These are phyloP conservation scores for Heptranchias perlo DNA, from an alignment of 2,113 vertebrate species.

Conservation along the genomic window DNA sequence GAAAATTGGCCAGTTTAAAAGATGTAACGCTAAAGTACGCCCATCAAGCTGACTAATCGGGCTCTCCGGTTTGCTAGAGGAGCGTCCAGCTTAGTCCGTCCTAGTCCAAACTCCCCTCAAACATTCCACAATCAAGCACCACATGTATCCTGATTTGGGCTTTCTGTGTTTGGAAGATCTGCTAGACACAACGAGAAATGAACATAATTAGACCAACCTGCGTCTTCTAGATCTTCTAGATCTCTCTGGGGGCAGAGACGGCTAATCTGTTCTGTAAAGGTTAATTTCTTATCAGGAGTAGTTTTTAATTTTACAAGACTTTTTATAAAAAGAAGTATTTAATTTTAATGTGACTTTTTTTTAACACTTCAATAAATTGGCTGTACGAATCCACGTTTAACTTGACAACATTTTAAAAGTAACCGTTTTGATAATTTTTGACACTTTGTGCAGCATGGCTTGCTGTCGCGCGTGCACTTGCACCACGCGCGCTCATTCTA, in stretches of 20 bases:
- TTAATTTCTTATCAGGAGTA: conserved; percentile 35
- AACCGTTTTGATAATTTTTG: conserved; percentile 15
- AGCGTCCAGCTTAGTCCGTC: conserved; percentile 21
- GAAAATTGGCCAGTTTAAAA: conserved; percentile 33
- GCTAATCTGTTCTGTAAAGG: conserved; percentile 36
- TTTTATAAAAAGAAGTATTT: conserved; percentile 28
- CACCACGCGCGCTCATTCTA: neutral
- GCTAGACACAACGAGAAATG: conserved; percentile 36
- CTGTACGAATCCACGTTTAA: conserved; percentile 28
- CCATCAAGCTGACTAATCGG: conserved; percentile 31
- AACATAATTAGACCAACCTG: conserved; percentile 36
- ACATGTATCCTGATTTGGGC: conserved; percentile 35
- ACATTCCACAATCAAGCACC: conserved; percentile 35
- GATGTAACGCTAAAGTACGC: conserved; percentile 33
- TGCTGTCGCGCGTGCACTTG: neutral
- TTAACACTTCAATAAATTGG: conserved; percentile 21
- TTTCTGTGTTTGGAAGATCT: conserved; percentile 36
- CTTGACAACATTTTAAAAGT: conserved; percentile 15
- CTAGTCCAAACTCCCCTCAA: conserved; percentile 31
- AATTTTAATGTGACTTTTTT: conserved; percentile 29
- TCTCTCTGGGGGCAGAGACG: conserved; percentile 35
- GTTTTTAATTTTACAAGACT: conserved; percentile 35
- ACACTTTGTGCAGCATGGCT: neutral
- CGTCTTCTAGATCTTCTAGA: conserved; percentile 36
- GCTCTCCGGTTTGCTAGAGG: conserved; percentile 33